phyloP scores from a whole-genome alignment of 2,797 vertebrate species.

The Florisuga fusca region DNA sequence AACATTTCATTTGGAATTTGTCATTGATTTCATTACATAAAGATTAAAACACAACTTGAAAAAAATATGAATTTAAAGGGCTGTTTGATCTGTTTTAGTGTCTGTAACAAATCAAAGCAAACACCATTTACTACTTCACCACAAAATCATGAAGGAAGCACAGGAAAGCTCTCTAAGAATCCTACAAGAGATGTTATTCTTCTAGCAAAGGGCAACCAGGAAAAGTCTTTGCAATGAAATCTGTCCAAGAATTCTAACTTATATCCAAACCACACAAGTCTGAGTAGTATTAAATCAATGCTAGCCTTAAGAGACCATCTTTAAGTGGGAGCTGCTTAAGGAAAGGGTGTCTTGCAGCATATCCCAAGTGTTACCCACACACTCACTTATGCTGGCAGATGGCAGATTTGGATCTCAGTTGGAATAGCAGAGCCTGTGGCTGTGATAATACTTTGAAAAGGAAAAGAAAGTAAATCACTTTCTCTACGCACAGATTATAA shows the following conservation, averaged over 20 bases:
- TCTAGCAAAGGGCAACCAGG: not conserved
- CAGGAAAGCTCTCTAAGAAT: not conserved
- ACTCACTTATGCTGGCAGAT: not conserved
- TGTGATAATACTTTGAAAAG: not conserved
- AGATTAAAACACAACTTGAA: not conserved
- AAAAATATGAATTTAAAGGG: not conserved
- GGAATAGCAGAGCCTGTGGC: not conserved
- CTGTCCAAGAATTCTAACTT: not conserved
- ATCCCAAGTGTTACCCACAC: not conserved
- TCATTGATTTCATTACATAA: not conserved
- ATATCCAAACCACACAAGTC: not conserved
- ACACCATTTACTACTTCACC: not conserved
- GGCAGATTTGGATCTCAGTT: not conserved
- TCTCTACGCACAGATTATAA: not conserved
- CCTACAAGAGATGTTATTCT: not conserved
- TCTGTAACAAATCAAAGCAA: not conserved
- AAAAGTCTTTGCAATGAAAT: not conserved
- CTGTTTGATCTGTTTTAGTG: not conserved
- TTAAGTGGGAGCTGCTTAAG: not conserved
- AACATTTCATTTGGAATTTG: not conserved
- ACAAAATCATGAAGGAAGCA: fast-evolving
- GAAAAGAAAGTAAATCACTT: not conserved
- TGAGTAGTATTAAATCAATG: not conserved
- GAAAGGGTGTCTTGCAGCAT: not conserved
- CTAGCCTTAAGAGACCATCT: not conserved